These are phyloP conservation scores for Sympetrum striolatum DNA, from an alignment of 2,888 invertebrate genomes.

Conservation along the genomic window DNA sequence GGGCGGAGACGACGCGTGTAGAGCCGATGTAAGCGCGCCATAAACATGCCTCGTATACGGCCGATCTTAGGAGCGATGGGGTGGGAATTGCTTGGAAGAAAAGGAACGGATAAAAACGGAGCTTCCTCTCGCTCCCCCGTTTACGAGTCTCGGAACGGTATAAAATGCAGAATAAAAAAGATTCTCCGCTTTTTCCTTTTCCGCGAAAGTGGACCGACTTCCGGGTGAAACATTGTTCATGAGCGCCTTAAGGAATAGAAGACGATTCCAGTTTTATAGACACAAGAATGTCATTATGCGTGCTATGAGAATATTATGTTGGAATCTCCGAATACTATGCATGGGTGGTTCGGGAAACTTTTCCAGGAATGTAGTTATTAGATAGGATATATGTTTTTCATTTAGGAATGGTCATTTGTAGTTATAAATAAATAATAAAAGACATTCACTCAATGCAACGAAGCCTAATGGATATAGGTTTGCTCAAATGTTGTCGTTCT, in stretches of 20 bases:
- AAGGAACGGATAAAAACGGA: not conserved
- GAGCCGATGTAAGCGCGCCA: slow-evolving; percentile 32
- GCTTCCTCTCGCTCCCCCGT: not conserved
- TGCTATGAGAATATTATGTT: too few species aligned
- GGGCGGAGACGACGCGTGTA: not conserved
- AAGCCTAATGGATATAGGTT: too few species aligned
- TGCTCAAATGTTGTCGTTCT: too few species aligned
- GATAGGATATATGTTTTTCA: too few species aligned
- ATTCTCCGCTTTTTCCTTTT: not conserved
- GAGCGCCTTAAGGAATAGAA: not conserved
- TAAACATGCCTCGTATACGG: slow-evolving; percentile 37
- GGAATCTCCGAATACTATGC: too few species aligned
- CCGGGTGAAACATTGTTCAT: not conserved
- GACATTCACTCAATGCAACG: too few species aligned
- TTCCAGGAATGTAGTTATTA: too few species aligned
- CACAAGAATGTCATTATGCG: too few species aligned
- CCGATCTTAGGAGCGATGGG: slow-evolving; percentile 27
- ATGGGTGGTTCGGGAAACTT: too few species aligned
- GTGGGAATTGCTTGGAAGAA: slow-evolving; percentile 14
- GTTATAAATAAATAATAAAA: too few species aligned
- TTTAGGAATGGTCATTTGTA: too few species aligned
- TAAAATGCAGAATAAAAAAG: not conserved
- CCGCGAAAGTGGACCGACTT: not conserved
- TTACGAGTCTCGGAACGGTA: not conserved
- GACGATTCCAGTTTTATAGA: too few species aligned